Base-by-base conservation (phyloP, 2,113 vertebrate species). In the Tenrec ecaudatus region DNA sequence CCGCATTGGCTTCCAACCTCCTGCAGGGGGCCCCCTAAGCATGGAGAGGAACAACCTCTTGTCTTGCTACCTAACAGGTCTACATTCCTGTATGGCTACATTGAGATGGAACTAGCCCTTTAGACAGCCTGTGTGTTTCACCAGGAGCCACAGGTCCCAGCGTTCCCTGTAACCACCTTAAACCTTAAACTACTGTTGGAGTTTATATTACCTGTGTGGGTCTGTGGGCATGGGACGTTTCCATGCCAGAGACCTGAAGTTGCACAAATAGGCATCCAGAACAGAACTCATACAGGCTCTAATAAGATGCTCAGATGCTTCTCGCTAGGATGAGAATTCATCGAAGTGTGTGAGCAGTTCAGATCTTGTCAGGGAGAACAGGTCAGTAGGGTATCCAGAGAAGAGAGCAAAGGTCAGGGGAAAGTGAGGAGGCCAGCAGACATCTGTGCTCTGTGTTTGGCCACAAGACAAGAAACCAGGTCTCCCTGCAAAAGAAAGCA, bases 131-230 rank as follows among this genome's bases (percentile, higher is more conserved):
- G 4, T 25, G 16, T 47, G 29, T 10, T 19, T 86, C 57, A 36
- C 15, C 83, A 78, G 16, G 29, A 6, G 12, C 71, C 43, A 53
- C 22, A 3, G 4, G 29, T 19, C n/a, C n/a, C 12, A 4, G 11
- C n/a, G 6, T 8, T 31, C 47, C 47, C 8, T 2, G 8, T 64
- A 29, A 47, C 9, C n/a, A 38, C 14, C 43, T 40, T 38, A 3
- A n/a, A 15, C 27, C 7, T 4, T n/a, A n/a, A n/a, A n/a, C n/a
- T n/a, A n/a, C n/a, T 31, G 0, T 19, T 19, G 1, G 17, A 15
- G 25, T 15, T 47, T 0, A 20, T 1, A 0, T 9, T 29, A 15
- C 38, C n/a, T 60, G n/a, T 33, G 36, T 23, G 3, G 58, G 17
- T 6, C 29, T 43, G 0, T 0, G 14, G 62, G 25, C 29, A 7